Conservation (phyloP, 2,113 vertebrate species). For the Corvus hawaiiensis region DNA sequence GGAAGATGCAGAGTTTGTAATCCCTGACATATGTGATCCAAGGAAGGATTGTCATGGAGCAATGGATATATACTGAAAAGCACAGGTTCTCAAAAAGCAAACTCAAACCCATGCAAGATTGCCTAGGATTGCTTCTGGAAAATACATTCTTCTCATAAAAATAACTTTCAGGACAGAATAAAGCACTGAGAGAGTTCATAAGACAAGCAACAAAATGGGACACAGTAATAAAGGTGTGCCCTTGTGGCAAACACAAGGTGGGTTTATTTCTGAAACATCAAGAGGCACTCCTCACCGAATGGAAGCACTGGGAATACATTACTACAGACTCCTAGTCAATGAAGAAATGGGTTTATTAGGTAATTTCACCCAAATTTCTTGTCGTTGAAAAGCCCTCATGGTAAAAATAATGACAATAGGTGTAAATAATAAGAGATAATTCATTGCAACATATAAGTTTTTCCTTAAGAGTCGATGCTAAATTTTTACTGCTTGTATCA, state of each 20-base stretch:
- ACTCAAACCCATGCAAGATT: neutral
- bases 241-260: neutral
- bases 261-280: neutral
- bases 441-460: neutral
- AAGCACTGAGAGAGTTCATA: neutral
- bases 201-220: neutral
- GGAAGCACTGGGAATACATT: neutral
- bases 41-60: neutral
- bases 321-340: neutral
- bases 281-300: fast-evolving
- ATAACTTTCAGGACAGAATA: neutral
- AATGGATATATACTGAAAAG: neutral
- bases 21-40: neutral
- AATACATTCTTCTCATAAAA: neutral
- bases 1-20: neutral
- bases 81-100: neutral
- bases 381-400: neutral
- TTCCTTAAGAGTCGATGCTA: neutral
- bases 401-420: neutral
- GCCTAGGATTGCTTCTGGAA: neutral
- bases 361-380: neutral
- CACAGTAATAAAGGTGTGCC: neutral
- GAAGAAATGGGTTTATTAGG: neutral
- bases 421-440: neutral
- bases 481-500: neutral